A percentile compares a stretch with the other conserved stretches of the same genome.
Evolutionary conservation across 2,888 invertebrate genomes (phyloP).

Genomic region (Sabatieria punctata): DNA sequence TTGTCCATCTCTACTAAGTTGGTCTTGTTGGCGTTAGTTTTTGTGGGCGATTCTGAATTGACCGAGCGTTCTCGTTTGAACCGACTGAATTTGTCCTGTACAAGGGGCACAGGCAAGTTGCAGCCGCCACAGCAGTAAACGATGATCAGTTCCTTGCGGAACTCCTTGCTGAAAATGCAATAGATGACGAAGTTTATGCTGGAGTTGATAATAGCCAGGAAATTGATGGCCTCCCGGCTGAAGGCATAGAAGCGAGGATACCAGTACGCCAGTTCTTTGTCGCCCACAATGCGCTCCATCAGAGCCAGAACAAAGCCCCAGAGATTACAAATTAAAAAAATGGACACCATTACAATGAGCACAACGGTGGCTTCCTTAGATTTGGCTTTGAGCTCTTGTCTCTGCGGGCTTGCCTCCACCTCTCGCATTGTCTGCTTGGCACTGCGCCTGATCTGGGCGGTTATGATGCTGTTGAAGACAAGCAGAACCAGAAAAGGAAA

Average conservation of each 20-base stretch:
- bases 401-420: too few relatives aligned
- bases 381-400: constrained; percentile 21
- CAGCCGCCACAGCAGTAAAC: constrained; percentile 1
- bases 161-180: constrained; percentile 91
- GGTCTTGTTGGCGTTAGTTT: too few relatives aligned
- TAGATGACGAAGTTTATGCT: constrained; percentile 95
- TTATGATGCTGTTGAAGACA: too few relatives aligned
- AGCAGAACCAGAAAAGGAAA: too few relatives aligned
- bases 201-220: constrained; percentile 86
- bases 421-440: too few relatives aligned
- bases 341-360: constrained; percentile 23
- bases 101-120: too few relatives aligned
- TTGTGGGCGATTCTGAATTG: too few relatives aligned
- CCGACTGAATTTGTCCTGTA: too few relatives aligned
- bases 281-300: constrained; percentile 20
- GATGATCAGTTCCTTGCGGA: constrained; percentile 42
- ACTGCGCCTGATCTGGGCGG: too few relatives aligned
- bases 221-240: constrained; percentile 47
- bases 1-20: too few relatives aligned
- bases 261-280: constrained; percentile 14
- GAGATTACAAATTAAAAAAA: constrained; percentile 25
- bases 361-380: constrained; percentile 23
- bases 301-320: constrained; percentile 25
- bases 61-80: too few relatives aligned
- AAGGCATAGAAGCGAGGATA: constrained; percentile 21